Conservation (phyloP, 2,113 vertebrate species). For the Tetraodon nigroviridis region DNA sequence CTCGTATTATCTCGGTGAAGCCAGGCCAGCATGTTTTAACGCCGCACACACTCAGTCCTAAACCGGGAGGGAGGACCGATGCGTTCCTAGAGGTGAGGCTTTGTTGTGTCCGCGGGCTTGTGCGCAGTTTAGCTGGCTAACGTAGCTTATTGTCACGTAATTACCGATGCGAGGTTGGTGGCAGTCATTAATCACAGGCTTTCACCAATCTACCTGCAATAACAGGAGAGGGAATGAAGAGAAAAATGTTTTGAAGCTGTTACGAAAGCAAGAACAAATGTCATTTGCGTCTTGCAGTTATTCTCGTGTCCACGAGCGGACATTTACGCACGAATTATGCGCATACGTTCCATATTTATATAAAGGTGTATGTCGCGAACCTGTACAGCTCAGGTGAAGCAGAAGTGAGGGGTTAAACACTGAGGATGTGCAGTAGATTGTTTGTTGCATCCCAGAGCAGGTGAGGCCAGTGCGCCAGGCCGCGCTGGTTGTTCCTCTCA, state of each 20-base stretch:
- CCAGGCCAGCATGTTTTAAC: constrained; percentile 47
- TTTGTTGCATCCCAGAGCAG: constrained; percentile 2
- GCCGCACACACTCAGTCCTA: background rate
- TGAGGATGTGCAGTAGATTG: too few relatives aligned
- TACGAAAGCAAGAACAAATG: too few relatives aligned
- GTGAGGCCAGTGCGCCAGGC: constrained; percentile 20
- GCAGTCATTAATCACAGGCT: too few relatives aligned
- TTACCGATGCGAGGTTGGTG: background rate
- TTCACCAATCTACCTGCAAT: too few relatives aligned
- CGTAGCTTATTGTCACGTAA: constrained; percentile 2
- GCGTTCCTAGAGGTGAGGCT: constrained; percentile 53
- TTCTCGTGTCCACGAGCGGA: too few relatives aligned
- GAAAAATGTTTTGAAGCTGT: too few relatives aligned
- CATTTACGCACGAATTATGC: too few relatives aligned
- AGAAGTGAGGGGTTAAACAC: background rate
- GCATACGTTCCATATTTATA: too few relatives aligned
- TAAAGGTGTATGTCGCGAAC: too few relatives aligned
- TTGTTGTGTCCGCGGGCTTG: background rate
- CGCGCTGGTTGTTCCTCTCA: constrained; percentile 20
- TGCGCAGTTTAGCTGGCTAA: constrained; percentile 17
- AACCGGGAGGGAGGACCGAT: constrained; percentile 25
- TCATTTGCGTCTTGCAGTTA: too few relatives aligned
- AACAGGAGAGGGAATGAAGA: too few relatives aligned
- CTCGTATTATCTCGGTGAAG: constrained; percentile 37
- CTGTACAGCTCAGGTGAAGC: background rate